Base-by-base conservation (phyloP, 2,797 vertebrate genomes). In the Parauchenoglanis ngamensis region DNA sequence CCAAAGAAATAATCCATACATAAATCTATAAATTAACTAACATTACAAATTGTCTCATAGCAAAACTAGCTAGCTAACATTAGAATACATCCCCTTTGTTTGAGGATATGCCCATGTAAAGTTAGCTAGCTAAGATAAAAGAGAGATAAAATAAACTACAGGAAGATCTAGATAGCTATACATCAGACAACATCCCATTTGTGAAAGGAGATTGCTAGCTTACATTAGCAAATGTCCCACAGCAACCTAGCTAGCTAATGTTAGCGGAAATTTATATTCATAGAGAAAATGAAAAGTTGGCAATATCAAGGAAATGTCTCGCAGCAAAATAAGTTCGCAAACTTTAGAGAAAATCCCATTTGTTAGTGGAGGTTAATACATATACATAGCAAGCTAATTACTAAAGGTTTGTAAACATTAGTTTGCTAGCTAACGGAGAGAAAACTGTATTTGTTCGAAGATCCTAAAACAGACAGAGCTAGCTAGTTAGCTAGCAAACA, bases 21-120 rank as follows among this genome's bases (percentile, higher is more conserved):
- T 25, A 61, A 13, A 80, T 56, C 1, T 61, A 80, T 80, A 81
- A 19, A 46, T 17, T n/a, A 63, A 61, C 35, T 65, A 63, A n/a
- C 57, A 44, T 23, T 63, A 17, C 35, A n/a, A 65, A 65, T 65
- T 82, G 79, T 65, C 59, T 82, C 59, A 49, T 28, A 82, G 80
- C 80, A 49, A 82, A 82, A 52, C 40, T 65, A n/a, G 59, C 80
- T 82, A 49, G 80, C 80, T 82, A 49, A 46, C 44, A 19, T 65
- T 49, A 10, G 44, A 12, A 7, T 49, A 82, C 17, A 63, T 17
- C 6, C 59, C 5, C 11, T 77, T 28, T 19, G 21, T 11, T 63
- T 0, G 11, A 80, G 57, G 59, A 81, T 44, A n/a, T 15, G 0
- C 49, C 12, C 13, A 21, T 46, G 25, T 1, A 46, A 28, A 49